Conservation (phyloP, 2,888 invertebrate species). For the Rhagium mordax region DNA sequence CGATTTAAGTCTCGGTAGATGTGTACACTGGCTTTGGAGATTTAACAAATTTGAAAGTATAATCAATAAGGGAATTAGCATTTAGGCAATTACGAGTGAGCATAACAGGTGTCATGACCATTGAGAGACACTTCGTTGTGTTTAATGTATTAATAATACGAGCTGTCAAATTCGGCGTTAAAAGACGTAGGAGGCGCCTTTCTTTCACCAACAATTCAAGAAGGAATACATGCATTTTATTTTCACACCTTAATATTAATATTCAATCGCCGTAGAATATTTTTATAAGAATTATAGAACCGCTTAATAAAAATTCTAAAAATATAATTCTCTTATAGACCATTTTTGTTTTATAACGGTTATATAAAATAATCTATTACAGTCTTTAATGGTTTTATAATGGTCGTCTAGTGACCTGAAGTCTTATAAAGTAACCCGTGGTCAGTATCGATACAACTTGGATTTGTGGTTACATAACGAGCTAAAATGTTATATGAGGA, state of each 20-base stretch:
- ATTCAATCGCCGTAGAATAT: neutral
- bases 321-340: no score
- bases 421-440: no score
- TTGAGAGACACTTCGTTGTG: constrained; percentile 33
- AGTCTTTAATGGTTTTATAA: no score
- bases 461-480: no score
- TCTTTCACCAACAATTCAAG: neutral
- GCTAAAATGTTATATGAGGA: no score
- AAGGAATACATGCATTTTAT: neutral
- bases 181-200: neutral
- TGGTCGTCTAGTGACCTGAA: no score
- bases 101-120: constrained; percentile 42
- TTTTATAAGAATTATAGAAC: neutral
- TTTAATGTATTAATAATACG: constrained; percentile 40
- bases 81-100: constrained; percentile 40
- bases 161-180: constrained; percentile 17
- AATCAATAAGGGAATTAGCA: constrained; percentile 42
- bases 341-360: no score
- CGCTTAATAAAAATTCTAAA: no score
- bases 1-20: constrained; percentile 19
- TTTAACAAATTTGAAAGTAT: constrained; percentile 42
- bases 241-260: neutral
- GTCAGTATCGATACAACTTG: no score
- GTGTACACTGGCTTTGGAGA: neutral
- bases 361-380: no score